Evolutionary conservation across 2,113 vertebrate species (phyloP).

Genomic region (Climacteris rufus): DNA sequence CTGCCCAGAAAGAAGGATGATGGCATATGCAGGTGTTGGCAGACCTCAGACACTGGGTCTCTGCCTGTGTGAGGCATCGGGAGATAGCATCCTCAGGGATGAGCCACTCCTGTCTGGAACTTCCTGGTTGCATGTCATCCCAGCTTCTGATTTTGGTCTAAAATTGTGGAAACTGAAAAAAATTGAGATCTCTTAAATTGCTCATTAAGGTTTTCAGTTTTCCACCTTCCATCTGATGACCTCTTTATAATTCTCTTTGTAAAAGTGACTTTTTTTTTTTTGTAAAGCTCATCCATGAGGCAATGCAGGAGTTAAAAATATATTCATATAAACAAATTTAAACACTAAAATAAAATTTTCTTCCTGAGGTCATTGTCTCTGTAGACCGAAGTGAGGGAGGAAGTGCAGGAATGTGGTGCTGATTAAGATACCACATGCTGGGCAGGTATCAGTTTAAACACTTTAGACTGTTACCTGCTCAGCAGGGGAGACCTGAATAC

Average conservation of each 20-base stretch:
- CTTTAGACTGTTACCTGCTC: constrained; percentile 67
- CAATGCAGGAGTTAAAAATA: constrained; percentile 45
- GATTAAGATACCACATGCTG: constrained; percentile 67
- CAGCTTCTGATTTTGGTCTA: not conserved
- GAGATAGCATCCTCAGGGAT: not conserved
- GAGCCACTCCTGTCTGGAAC: not conserved
- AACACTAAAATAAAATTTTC: constrained; percentile 36
- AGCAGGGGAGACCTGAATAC: constrained; percentile 39
- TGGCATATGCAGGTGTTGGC: rapidly evolving
- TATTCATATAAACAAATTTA: constrained; percentile 51
- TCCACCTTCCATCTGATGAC: not conserved
- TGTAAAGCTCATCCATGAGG: not conserved
- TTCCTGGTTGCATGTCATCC: not conserved
- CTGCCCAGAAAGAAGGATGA: not conserved
- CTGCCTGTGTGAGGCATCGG: not conserved
- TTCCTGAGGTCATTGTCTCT: constrained; percentile 55
- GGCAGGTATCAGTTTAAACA: constrained; percentile 68
- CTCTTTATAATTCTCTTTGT: not conserved
- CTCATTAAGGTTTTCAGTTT: not conserved
- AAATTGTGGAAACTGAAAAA: not conserved
- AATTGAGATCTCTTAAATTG: not conserved
- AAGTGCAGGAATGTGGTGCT: constrained; percentile 49
- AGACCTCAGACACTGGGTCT: rapidly evolving
- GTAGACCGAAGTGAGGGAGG: constrained; percentile 27
- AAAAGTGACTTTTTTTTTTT: not conserved